A percentile compares a stretch with the other conserved stretches of the same genome.
Conservation (phyloP, 2,888 invertebrate species). For the Alloplasta piceator region DNA sequence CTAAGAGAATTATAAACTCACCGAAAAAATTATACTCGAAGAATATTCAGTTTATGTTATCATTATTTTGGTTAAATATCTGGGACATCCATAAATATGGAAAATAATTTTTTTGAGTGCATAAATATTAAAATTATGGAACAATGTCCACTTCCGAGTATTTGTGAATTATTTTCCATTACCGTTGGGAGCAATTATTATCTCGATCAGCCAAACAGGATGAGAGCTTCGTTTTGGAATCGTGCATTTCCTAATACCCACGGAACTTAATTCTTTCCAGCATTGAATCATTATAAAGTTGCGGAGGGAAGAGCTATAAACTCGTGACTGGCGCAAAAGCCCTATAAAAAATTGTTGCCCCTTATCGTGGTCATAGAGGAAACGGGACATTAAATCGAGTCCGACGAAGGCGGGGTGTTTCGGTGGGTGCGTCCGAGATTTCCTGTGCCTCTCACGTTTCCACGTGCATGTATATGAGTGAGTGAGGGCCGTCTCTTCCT, state of each 20-base stretch:
- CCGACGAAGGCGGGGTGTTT: conserved; percentile 81
- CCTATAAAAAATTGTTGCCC: conserved; percentile 79
- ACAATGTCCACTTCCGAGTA: too few relatives aligned
- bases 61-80: too few relatives aligned
- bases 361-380: conserved; percentile 79
- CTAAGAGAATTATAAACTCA: too few relatives aligned
- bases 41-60: too few relatives aligned
- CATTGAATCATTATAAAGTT: background rate
- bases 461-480: conserved; percentile 67
- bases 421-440: conserved; percentile 83
- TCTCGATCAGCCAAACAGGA: conserved; percentile 33
- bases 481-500: background rate
- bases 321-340: conserved; percentile 65
- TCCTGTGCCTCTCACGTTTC: conserved; percentile 78
- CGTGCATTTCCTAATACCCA: conserved; percentile 49
- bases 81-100: background rate
- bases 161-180: too few relatives aligned
- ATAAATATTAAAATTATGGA: background rate
- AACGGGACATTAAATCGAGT: conserved; percentile 82
- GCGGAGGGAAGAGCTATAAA: conserved; percentile 34
- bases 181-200: conserved; percentile 2
- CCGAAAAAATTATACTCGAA: too few relatives aligned
- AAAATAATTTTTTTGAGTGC: background rate
- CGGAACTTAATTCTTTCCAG: background rate
- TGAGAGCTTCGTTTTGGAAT: conserved; percentile 46